Conservation (phyloP, 2,888 invertebrate species). For the Mythimna loreyi region DNA sequence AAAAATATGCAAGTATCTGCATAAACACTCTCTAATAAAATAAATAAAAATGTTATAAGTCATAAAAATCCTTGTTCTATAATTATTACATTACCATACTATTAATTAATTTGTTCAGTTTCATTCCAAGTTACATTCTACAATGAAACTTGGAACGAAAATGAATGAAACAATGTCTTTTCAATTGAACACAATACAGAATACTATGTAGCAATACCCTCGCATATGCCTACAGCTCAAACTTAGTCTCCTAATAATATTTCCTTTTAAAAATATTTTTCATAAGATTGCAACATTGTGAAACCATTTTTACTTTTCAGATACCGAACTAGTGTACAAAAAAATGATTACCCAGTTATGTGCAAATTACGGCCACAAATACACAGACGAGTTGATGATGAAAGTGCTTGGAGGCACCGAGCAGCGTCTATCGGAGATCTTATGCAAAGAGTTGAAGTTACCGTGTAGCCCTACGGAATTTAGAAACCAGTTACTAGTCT, state of each 20-base stretch:
- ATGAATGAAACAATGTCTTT: too few relatives aligned
- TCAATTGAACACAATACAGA: too few relatives aligned
- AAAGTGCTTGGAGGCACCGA: constrained; percentile 95
- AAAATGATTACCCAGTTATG: constrained; percentile 93
- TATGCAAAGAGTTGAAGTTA: constrained; percentile 92
- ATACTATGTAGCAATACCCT: neutral
- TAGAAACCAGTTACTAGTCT: constrained; percentile 90
- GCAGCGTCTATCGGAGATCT: constrained; percentile 92
- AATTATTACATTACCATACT: too few relatives aligned
- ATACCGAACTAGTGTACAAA: constrained; percentile 95
- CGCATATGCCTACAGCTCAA: neutral
- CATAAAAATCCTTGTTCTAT: too few relatives aligned
- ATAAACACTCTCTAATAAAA: too few relatives aligned
- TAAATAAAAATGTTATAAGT: too few relatives aligned
- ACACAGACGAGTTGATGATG: constrained; percentile 95
- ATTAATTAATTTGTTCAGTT: too few relatives aligned
- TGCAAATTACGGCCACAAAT: constrained; percentile 93
- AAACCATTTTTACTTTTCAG: constrained; percentile 85
- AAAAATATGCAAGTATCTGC: too few relatives aligned
- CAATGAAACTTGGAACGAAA: too few relatives aligned
- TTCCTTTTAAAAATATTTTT: neutral
- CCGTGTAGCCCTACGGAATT: constrained; percentile 93
- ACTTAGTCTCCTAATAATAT: neutral
- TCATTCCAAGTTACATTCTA: too few relatives aligned
- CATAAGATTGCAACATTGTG: neutral